Evolutionary conservation across 2,113 vertebrate species (phyloP).

Genomic region (Aphelocoma coerulescens): DNA sequence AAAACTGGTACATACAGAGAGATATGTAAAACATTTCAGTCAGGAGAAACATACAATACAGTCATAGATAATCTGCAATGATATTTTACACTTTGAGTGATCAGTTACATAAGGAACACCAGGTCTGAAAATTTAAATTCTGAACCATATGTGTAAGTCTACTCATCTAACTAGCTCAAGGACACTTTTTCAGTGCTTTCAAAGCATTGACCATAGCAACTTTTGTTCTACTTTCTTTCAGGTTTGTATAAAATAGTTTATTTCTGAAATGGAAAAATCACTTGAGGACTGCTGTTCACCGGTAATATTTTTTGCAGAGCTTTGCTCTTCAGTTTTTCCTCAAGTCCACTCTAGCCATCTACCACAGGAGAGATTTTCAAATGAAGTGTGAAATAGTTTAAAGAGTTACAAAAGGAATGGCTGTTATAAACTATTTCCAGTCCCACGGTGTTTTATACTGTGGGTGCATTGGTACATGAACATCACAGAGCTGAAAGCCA

Average conservation of each 20-base stretch:
- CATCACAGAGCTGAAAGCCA: background rate
- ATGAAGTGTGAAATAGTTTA: slow-evolving; percentile 46
- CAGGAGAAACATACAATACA: background rate
- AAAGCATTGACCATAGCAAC: background rate
- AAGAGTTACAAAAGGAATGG: slow-evolving; percentile 27
- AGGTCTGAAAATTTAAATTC: background rate
- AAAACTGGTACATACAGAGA: background rate
- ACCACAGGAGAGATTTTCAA: slow-evolving; percentile 17
- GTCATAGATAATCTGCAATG: background rate
- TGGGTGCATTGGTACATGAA: background rate
- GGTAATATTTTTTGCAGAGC: background rate
- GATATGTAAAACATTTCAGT: background rate
- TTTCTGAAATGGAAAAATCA: background rate
- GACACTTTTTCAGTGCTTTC: background rate
- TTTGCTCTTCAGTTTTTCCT: background rate
- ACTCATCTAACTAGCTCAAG: background rate
- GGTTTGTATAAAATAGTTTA: background rate
- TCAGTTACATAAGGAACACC: background rate
- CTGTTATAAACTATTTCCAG: slow-evolving; percentile 26
- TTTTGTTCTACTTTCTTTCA: background rate
- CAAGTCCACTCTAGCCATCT: background rate
- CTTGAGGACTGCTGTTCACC: background rate
- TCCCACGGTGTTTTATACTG: background rate
- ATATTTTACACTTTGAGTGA: background rate
- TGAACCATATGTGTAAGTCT: background rate